Conservation (phyloP, 1,140 invertebrate genomes). For the Pseudomyrmex sp. region DNA sequence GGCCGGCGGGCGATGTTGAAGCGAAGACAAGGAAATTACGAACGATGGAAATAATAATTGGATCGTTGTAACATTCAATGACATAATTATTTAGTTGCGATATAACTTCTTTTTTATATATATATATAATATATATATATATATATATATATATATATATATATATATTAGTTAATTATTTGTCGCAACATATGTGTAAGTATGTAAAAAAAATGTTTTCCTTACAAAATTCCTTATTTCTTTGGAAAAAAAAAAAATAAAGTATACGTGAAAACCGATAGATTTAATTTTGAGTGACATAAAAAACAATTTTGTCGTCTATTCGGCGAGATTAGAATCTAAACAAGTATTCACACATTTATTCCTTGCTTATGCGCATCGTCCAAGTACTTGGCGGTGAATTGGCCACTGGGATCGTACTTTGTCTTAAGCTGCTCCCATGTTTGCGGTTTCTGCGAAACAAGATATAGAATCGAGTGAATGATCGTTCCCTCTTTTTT, state of each 20-base stretch:
- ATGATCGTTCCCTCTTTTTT: not conserved
- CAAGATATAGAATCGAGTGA: conserved; percentile 64
- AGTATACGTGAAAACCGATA: not conserved
- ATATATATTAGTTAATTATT: no score
- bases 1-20: not conserved
- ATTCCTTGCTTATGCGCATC: conserved; percentile 78
- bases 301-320: conserved; percentile 17
- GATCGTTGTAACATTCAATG: not conserved
- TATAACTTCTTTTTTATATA: no score
- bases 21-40: not conserved
- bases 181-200: no score
- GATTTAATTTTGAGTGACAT: not conserved
- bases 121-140: no score
- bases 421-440: conserved; percentile 86
- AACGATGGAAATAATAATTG: not conserved
- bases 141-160: no score
- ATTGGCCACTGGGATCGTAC: conserved; percentile 87
- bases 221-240: not conserved
- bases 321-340: conserved; percentile 32
- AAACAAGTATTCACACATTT: conserved; percentile 59
- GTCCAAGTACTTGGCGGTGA: conserved; percentile 85
- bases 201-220: no score
- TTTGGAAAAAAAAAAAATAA: not conserved
- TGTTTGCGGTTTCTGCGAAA: conserved; percentile 86
- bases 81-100: no score